phyloP scores from a whole-genome alignment of 2,797 vertebrate species.

The Allobates femoralis region DNA sequence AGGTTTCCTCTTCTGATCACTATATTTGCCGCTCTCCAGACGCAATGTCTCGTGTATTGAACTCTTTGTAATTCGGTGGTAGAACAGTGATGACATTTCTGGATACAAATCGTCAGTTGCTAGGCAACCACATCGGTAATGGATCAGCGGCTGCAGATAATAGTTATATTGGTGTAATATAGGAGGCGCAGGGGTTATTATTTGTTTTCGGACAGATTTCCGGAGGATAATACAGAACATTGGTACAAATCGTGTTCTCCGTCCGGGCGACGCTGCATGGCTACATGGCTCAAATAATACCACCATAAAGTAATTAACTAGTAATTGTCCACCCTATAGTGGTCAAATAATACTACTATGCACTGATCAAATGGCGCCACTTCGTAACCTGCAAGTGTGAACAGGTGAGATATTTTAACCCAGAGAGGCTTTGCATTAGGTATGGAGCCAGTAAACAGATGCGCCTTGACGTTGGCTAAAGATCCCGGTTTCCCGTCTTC shows the following conservation, averaged over 20 bases:
- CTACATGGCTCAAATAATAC: too few species aligned
- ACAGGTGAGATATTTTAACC: too few species aligned
- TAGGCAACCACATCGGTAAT: conserved; percentile 44
- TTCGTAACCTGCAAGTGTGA: too few species aligned
- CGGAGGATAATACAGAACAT: neutral
- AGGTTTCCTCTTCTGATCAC: neutral
- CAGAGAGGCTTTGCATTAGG: too few species aligned
- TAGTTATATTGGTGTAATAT: conserved; percentile 32
- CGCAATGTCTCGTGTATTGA: conserved; percentile 35
- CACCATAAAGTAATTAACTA: too few species aligned
- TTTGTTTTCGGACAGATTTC: neutral
- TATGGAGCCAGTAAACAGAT: too few species aligned
- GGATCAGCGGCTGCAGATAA: conserved; percentile 24
- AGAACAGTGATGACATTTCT: conserved; percentile 22
- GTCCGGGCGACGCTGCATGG: neutral
- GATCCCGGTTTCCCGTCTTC: neutral
- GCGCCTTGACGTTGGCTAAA: too few species aligned
- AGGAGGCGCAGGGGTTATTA: neutral
- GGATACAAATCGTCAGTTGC: conserved; percentile 47
- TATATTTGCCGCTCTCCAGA: neutral
- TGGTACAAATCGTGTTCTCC: neutral
- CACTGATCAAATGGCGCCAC: too few species aligned
- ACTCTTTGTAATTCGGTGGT: conserved; percentile 20
- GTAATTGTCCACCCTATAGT: too few species aligned
- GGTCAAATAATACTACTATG: too few species aligned